Evolutionary conservation across 2,113 vertebrate genomes (phyloP), one percentile per base, ranked within the genome.

Genomic region (Pterocles gutturalis): DNA sequence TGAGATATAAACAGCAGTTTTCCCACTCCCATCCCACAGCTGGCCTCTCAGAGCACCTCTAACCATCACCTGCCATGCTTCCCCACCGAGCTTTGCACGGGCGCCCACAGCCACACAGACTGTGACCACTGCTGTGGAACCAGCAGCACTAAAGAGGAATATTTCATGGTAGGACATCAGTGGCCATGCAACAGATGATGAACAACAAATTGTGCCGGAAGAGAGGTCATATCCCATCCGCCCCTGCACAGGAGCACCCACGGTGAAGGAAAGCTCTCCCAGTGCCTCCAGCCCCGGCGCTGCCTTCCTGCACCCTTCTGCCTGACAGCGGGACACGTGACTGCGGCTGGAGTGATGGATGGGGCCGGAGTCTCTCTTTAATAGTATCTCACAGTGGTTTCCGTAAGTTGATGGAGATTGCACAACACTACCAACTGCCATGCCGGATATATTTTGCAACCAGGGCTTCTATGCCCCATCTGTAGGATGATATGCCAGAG

Each of bases 381-480:
- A 96, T 82, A 83, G 91, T 85, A 78, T 96, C 95, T 87, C 96
- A 80, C 60, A 76, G 98, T 98, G 98, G 98, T 98, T 98, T 98
- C 98, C 98, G 98, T 98, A 98, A 98, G 98, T 98, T 98, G 98
- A 97, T 97, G 96, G 93, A n/a, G 97, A 98, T 98, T 98, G 98
- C 98, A 98, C 97, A 98, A 98, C 97, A 89, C 89, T 93, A 96
- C 98, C 98, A 98, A 98, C 98, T 98, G 98, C 98, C 98, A 67
- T 85, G 98, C 98, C 98, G 97, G 98, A 98, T 98, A 98, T 98
- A 95, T 98, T 98, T 98, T 98, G 98, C 98, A 98, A 98, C 97
- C 95, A 93, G 90, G 91, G 84, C 96, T 93, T 77, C 96, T 80
- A 76, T 97, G 97, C 96, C 97, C 97, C 97, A 97, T 95, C 75